Evolutionary conservation across 1,140 invertebrate species (phyloP).

Genomic region (Drepana arcuata): DNA sequence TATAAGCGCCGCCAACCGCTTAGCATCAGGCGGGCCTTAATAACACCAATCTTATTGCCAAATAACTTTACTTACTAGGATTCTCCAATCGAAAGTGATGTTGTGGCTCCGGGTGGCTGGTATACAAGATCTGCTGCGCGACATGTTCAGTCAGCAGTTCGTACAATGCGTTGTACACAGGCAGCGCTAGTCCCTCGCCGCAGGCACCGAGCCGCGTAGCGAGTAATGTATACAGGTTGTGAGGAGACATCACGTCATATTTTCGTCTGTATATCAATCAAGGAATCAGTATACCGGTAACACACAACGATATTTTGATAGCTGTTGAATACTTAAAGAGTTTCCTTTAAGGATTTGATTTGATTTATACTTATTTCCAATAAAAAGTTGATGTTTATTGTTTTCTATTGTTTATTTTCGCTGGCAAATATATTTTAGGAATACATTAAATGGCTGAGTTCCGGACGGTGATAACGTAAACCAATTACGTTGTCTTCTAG

Average conservation of each 20-base stretch:
- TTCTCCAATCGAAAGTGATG: slow-evolving; percentile 96
- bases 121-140: slow-evolving; percentile 93
- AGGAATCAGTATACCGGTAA: neutral
- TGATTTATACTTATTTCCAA: no score
- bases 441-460: no score
- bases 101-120: slow-evolving; percentile 93
- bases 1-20: no score
- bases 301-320: neutral
- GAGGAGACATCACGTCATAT: slow-evolving; percentile 98
- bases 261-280: slow-evolving; percentile 93
- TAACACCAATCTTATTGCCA: no score
- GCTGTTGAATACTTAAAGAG: no score
- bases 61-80: slow-evolving; percentile 93
- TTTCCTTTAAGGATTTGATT: no score
- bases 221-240: slow-evolving; percentile 97
- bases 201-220: slow-evolving; percentile 84
- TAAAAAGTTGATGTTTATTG: no score
- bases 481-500: slow-evolving; percentile 99
- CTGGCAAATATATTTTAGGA: no score
- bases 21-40: no score
- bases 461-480: no score
- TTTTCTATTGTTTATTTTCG: no score
- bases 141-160: slow-evolving; percentile 99
- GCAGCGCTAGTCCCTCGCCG: slow-evolving; percentile 87
- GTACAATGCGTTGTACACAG: slow-evolving; percentile 99